phyloP scores from a whole-genome alignment of 1,140 invertebrate species.

The Cataglyphis hispanica region DNA sequence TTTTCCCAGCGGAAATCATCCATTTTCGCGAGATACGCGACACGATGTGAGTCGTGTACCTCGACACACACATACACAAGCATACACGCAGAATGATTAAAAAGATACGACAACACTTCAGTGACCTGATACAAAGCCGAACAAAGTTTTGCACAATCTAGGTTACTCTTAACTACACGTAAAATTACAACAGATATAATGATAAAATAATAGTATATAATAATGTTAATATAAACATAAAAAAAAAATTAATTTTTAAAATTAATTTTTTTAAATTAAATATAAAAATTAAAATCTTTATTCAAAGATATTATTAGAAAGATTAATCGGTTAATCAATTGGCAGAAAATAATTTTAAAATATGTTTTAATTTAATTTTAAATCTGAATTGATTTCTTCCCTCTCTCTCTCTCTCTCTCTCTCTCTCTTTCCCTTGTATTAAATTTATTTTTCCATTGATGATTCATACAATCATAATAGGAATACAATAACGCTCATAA shows the following conservation, averaged over 20 bases:
- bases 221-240: not conserved
- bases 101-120: slow-evolving; percentile 45
- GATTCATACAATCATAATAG: slow-evolving; percentile 5
- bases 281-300: not conserved
- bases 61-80: slow-evolving; percentile 26
- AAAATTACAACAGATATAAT: not conserved
- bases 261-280: not conserved
- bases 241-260: slow-evolving; percentile 9
- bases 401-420: not conserved
- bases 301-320: not conserved
- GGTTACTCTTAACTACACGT: not conserved
- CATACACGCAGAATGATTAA: slow-evolving; percentile 44
- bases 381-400: not conserved
- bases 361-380: not conserved
- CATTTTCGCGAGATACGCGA: slow-evolving; percentile 45
- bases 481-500: not conserved
- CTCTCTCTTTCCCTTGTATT: not conserved
- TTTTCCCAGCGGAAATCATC: slow-evolving; percentile 61
- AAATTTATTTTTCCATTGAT: not conserved
- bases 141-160: slow-evolving; percentile 38
- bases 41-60: slow-evolving; percentile 29
- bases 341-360: not conserved
- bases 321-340: not conserved
- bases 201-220: not conserved
- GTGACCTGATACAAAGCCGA: not conserved